Evolutionary conservation across 1,140 invertebrate genomes (phyloP), one percentile per base, ranked within the genome.

Genomic region (Pseudobourletiella spinata): DNA sequence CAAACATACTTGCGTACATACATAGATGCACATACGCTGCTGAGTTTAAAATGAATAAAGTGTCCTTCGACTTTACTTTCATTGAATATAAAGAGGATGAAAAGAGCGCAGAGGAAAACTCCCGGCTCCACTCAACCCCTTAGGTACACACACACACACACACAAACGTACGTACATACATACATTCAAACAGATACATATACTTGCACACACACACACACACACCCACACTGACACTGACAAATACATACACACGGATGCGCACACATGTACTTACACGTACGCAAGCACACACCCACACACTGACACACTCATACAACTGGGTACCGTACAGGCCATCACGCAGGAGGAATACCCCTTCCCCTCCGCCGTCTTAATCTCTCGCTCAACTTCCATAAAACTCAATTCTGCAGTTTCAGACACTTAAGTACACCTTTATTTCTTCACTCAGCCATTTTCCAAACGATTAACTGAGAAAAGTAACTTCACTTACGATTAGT

Each of bases 391-490:
- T 51, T 51, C 48, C 39, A 43, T 42, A 8, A 42, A 8, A 57
- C 11, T 57, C 39, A 57, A 43, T 57, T 57, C 56, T 26, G 25
- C 30, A 3, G 44, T 57, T 57, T 18, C 8, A 51, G 48, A 22
- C 32, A 14, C 48, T 51, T 48, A 48, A 59, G 43, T 60, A 52
- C 61, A 57, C 61, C 54, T 56, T 63, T 56, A 57, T 56, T 57
- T 56, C 54, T 57, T 50, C 55, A 39, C 54, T 48, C 22, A 28
- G 26, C 61, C 42, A 63, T 63, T 63, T 63, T 63, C 61, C 61
- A 63, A 63, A 46, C 61, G 61, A 63, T 63, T 63, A 63, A 56
- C 50, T 39, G 58, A 42, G 58, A 60, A 60, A 60, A 60, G 58
- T 60, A 48, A 39, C 58, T 60, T 60, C 32, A 60, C 43, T 57